Base-by-base conservation (phyloP, 2,797 vertebrate species). In the Periophthalmus magnuspinnatus region DNA sequence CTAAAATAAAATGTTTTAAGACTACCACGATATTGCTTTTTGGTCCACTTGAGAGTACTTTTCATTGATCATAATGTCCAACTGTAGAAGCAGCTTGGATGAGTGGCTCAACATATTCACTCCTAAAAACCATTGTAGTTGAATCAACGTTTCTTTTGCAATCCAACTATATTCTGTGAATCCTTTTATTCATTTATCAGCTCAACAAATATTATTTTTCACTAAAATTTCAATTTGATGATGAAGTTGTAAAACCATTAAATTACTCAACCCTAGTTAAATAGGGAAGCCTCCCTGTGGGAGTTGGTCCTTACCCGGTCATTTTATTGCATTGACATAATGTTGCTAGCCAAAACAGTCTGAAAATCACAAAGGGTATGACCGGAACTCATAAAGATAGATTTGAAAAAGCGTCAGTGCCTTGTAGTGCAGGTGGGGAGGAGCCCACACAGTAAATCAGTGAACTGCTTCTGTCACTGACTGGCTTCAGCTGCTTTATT, bases 401-500 rank as follows among this genome's bases (percentile, higher is more conserved):
- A 66, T 67, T 71, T 68, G 65, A 77, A 81, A 56, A 69, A 64
- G 70, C 55, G 59, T 67, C 55, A 65, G 72, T 71, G 64, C 66
- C 68, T 68, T 50, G 58, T 69, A 63, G 69, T 74, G 78, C 67
- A 75, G 71, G 61, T 72, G n/a, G 41, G 68, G 63, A 81, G 60
- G 57, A 69, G 60, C 65, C 54, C 67, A 33, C 33, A 47, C 67
- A 74, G 83, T 92, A 90, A 90, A 92, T 92, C 90, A 91, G 74
- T 54, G 22, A 14, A 57, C 36, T 71, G 67, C 75, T 70, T 80
- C 79, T 75, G 75, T 76, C 71, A 45, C n/a, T 21, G 4, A 64
- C 86, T 81, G 74, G 80, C 79, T 83, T 68, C 82, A 89, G 77
- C 84, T 87, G 84, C 69, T 92, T 91, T 90, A 91, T 83, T 79